Percentiles rank a stretch among this genome's conserved stretches.
These are phyloP conservation scores for Drosophila ambigua DNA, from an alignment of 1,140 invertebrate genomes.

Conservation along the genomic window DNA sequence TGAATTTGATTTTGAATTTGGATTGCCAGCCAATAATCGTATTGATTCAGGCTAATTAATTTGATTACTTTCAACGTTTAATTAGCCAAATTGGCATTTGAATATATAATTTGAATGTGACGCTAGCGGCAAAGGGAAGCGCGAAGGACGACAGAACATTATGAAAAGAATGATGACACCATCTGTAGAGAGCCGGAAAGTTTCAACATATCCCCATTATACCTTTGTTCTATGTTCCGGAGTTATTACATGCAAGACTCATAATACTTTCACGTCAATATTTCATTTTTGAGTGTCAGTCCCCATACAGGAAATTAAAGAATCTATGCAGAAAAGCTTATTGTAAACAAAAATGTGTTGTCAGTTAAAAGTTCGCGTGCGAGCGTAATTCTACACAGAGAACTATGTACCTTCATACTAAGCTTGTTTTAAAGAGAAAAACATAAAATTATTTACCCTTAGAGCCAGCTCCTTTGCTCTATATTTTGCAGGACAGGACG, in stretches of 20 bases:
- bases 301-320: too few relatives aligned
- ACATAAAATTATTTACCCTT: conserved; percentile 48
- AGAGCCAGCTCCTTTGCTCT: conserved; percentile 6
- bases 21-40: conserved; percentile 24
- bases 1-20: conserved; percentile 50
- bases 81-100: conserved; percentile 45
- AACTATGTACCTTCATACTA: conserved; percentile 26
- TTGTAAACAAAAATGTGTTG: too few relatives aligned
- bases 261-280: too few relatives aligned
- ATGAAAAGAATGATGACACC: too few relatives aligned
- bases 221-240: too few relatives aligned
- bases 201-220: too few relatives aligned
- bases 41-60: conserved; percentile 59
- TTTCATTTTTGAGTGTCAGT: too few relatives aligned
- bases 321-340: too few relatives aligned
- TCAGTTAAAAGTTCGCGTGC: too few relatives aligned
- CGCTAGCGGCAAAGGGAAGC: neutral
- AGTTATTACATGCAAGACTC: too few relatives aligned
- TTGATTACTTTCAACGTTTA: conserved; percentile 55
- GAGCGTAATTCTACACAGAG: neutral
- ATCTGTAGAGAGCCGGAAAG: too few relatives aligned
- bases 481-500: neutral
- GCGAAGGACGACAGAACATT: too few relatives aligned
- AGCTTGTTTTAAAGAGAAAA: conserved; percentile 37
- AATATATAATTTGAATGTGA: neutral